Evolutionary conservation across 1,140 invertebrate species (phyloP).

Genomic region (Argopecten irradians): DNA sequence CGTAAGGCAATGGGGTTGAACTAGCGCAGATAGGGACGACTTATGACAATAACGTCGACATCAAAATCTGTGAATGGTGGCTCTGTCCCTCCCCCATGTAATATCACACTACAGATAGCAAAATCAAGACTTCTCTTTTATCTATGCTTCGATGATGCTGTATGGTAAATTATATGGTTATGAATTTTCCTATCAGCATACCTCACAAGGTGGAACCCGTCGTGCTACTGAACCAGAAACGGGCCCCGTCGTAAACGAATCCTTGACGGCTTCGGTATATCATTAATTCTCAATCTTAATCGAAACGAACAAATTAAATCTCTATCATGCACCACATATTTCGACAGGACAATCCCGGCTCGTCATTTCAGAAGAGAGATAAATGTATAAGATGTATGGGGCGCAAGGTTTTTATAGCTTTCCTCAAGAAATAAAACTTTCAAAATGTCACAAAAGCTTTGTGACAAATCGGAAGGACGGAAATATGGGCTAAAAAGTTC

Average conservation of each 20-base stretch:
- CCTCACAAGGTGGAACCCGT: background rate
- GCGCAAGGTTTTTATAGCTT: background rate
- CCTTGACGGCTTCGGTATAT: constrained; percentile 15
- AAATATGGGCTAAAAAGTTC: constrained; percentile 16
- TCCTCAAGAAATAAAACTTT: constrained; percentile 18
- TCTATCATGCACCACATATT: constrained; percentile 10
- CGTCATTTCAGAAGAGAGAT: constrained; percentile 10
- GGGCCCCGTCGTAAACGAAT: background rate
- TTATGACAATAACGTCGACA: background rate
- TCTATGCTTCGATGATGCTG: constrained; percentile 8
- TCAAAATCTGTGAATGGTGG: background rate
- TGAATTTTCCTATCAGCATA: constrained; percentile 6
- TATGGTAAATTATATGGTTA: constrained; percentile 23
- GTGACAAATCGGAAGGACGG: constrained; percentile 20
- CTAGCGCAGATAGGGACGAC: background rate
- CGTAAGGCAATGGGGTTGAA: background rate
- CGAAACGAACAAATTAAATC: constrained; percentile 22
- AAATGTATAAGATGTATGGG: background rate
- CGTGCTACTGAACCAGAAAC: background rate
- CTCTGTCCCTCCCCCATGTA: background rate
- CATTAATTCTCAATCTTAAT: constrained; percentile 23
- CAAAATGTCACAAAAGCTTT: constrained; percentile 17
- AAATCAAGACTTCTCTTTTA: constrained; percentile 10
- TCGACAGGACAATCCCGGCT: background rate
- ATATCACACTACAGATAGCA: background rate